Evolutionary conservation across 1,140 invertebrate genomes (phyloP).

Genomic region (Eurosta solidaginis): DNA sequence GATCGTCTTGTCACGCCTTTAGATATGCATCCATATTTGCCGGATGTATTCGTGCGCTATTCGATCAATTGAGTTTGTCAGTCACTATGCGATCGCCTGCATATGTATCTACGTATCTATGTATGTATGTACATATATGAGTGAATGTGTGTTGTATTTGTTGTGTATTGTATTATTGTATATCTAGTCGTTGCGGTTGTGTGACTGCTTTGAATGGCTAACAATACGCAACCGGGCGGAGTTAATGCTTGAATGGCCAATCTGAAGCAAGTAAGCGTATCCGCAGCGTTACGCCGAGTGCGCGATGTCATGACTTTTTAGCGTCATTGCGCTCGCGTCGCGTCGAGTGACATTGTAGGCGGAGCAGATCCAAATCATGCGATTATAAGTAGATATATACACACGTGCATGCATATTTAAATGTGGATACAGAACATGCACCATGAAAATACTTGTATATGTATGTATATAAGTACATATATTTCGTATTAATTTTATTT

Average conservation of each 20-base stretch:
- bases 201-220: slow-evolving; percentile 26
- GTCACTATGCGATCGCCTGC: background rate
- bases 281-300: slow-evolving; percentile 57
- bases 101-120: background rate
- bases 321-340: slow-evolving; percentile 4
- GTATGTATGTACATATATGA: background rate
- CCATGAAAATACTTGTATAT: background rate
- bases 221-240: slow-evolving; percentile 47
- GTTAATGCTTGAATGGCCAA: slow-evolving; percentile 61
- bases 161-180: too few relatives aligned
- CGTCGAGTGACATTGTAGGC: slow-evolving; percentile 30
- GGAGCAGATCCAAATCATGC: slow-evolving; percentile 33
- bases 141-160: background rate
- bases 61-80: background rate
- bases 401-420: background rate
- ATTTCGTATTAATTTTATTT: too few relatives aligned
- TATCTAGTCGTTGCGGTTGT: slow-evolving; percentile 10
- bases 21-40: background rate
- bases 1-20: background rate
- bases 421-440: background rate
- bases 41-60: background rate
- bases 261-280: slow-evolving; percentile 60
- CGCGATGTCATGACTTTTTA: slow-evolving; percentile 59
- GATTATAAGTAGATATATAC: background rate
- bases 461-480: background rate